These are phyloP conservation scores for Cryptocephalus moraei DNA, from an alignment of 2,888 invertebrate genomes.

Conservation along the genomic window DNA sequence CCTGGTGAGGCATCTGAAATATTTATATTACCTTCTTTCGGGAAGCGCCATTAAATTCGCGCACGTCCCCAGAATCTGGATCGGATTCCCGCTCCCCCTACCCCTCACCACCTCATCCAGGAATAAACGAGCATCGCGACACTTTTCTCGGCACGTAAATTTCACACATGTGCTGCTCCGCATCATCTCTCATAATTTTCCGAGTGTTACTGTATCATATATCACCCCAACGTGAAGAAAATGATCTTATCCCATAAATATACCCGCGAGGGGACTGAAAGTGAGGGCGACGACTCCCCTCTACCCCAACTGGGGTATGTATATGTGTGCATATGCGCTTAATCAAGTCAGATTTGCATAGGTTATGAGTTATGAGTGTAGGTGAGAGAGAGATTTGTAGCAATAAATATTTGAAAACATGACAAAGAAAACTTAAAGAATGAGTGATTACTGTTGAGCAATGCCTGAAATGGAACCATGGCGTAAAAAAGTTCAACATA, in stretches of 20 bases:
- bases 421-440: no score
- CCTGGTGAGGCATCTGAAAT: no score
- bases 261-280: no score
- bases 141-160: conserved; percentile 2
- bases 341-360: conserved; percentile 5
- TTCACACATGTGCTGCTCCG: conserved; percentile 6
- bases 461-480: no score
- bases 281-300: no score
- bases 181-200: conserved; percentile 9
- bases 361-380: not conserved
- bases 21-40: no score
- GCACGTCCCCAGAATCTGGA: no score
- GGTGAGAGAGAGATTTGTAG: conserved; percentile 1
- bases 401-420: not conserved
- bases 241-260: conserved; percentile 2
- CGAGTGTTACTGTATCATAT: conserved; percentile 4
- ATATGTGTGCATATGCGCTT: conserved; percentile 3
- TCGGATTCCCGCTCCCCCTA: not conserved
- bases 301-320: no score
- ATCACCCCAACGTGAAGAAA: conserved; percentile 4
- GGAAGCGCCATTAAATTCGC: no score
- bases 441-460: no score
- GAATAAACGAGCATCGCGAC: conserved; percentile 3
- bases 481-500: no score
- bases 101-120: conserved; percentile 1